phyloP scores from a whole-genome alignment of 2,113 vertebrate species.

The Cynopterus brachyotis region DNA sequence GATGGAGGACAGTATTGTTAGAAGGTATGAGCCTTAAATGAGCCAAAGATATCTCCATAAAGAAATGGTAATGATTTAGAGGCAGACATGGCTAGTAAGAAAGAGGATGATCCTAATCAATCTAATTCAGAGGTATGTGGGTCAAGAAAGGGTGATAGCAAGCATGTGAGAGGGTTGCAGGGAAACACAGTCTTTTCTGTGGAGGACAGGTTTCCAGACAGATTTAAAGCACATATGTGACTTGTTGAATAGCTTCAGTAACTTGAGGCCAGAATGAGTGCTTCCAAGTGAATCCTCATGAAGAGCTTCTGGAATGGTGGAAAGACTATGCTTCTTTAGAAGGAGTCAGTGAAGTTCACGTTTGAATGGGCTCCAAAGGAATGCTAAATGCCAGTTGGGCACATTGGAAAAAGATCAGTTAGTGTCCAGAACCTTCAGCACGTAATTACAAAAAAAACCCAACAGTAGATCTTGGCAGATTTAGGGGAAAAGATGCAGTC shows the following conservation, averaged over 20 bases:
- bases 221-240: background rate
- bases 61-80: background rate
- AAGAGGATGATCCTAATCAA: background rate
- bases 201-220: background rate
- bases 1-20: background rate
- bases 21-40: background rate
- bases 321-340: background rate
- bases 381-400: background rate
- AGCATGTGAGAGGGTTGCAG: background rate
- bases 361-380: background rate
- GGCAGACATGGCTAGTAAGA: background rate
- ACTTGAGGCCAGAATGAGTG: background rate
- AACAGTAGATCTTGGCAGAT: background rate
- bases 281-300: background rate
- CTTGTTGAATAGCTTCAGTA: background rate
- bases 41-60: background rate
- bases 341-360: background rate
- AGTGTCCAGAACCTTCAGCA: background rate
- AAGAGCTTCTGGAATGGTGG: background rate
- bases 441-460: background rate
- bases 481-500: background rate
- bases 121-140: background rate
- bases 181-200: background rate
- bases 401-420: conserved; percentile 14
- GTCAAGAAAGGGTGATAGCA: background rate